Evolutionary conservation across 2,113 vertebrate genomes (phyloP).

Genomic region (Vulpes vulpes): DNA sequence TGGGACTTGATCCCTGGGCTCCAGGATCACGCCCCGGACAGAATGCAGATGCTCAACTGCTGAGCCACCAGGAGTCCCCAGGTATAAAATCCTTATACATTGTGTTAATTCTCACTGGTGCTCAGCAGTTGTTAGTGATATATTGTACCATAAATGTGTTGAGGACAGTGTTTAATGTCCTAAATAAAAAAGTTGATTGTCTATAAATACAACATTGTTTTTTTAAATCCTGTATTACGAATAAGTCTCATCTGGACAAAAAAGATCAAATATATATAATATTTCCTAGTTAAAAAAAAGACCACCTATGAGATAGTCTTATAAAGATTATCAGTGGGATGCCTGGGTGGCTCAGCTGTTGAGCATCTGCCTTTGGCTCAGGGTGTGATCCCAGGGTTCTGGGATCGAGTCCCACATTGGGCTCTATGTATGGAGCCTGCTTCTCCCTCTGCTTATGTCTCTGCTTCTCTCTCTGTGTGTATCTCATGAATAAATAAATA

Average conservation of each 20-base stretch:
- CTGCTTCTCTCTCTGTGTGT: no score
- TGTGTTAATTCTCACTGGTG: slow-evolving; percentile 69
- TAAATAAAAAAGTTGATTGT: slow-evolving; percentile 59
- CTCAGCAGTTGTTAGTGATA: slow-evolving; percentile 76
- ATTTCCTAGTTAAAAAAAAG: slow-evolving; percentile 47
- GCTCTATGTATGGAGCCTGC: no score
- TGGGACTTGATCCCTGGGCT: no score
- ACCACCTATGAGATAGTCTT: slow-evolving; percentile 34
- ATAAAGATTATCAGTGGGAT: slow-evolving; percentile 2
- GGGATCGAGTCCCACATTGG: no score
- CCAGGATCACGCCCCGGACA: no score
- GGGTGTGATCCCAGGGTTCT: no score
- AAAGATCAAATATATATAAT: slow-evolving; percentile 52
- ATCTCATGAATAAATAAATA: no score
- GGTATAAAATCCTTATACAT: slow-evolving; percentile 71
- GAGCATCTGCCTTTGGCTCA: no score
- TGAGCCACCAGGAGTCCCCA: neutral
- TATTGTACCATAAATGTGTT: slow-evolving; percentile 54
- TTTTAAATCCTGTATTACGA: slow-evolving; percentile 49
- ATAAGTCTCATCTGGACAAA: slow-evolving; percentile 21
- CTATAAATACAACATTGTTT: slow-evolving; percentile 54
- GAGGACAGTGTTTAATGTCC: slow-evolving; percentile 73
- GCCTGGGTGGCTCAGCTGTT: no score
- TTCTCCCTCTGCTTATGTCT: no score
- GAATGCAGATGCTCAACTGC: no score